Conservation (phyloP, 2,113 vertebrate species). For the Deroptyus accipitrinus region DNA sequence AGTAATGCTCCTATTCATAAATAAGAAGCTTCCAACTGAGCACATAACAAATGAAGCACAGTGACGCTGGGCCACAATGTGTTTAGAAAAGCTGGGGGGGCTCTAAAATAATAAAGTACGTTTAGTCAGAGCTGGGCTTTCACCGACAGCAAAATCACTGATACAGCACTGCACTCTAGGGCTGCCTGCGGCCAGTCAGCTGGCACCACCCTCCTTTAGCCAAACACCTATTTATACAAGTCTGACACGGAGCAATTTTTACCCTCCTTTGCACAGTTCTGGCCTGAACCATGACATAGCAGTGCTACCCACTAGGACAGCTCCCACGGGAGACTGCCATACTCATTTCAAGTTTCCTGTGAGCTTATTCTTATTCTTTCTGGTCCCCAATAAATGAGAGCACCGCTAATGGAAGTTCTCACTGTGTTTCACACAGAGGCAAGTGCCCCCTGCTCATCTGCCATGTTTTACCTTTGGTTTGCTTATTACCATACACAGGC, state of each 20-base stretch:
- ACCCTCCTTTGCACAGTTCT: background rate
- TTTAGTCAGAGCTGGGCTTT: background rate
- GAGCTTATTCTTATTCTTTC: background rate
- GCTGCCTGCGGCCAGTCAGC: background rate
- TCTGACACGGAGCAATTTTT: background rate
- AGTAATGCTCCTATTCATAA: slow-evolving; percentile 49
- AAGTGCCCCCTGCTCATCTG: background rate
- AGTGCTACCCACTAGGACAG: background rate
- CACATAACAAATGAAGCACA: background rate
- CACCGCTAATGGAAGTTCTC: background rate
- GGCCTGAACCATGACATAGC: background rate
- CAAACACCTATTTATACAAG: background rate
- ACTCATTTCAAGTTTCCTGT: background rate
- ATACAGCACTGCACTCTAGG: background rate
- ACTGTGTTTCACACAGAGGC: background rate
- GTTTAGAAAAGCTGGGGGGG: background rate
- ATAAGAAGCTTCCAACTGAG: slow-evolving; percentile 41
- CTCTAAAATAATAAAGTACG: background rate
- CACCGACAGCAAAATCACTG: background rate
- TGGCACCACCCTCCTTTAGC: background rate
- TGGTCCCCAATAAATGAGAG: background rate
- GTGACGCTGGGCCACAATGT: background rate
- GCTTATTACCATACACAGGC: background rate
- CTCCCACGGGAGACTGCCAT: background rate
- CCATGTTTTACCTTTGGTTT: background rate